Percentiles rank a stretch among this genome's conserved stretches.
These are phyloP conservation scores for Misgurnus anguillicaudatus DNA, from an alignment of 2,113 vertebrate genomes.

Conservation along the genomic window DNA sequence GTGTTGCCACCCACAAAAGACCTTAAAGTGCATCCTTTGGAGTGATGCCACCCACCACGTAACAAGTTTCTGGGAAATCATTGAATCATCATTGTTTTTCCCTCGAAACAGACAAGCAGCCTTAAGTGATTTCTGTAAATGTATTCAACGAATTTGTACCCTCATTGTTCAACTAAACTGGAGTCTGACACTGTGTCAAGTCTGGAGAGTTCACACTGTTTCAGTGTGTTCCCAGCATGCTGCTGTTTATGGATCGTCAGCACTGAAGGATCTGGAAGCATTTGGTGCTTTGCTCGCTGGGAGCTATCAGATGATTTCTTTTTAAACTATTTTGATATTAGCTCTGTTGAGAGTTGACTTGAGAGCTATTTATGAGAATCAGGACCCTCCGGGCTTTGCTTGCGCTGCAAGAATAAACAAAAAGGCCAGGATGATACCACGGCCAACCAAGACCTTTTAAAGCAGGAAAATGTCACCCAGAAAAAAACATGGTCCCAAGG, in stretches of 20 bases:
- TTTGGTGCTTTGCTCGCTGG: constrained; percentile 72
- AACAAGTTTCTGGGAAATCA: constrained; percentile 4
- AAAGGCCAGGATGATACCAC: constrained; percentile 45
- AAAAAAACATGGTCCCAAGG: too few relatives aligned
- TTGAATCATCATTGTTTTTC: background rate
- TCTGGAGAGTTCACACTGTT: constrained; percentile 64
- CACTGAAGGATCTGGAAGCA: constrained; percentile 71
- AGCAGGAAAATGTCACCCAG: constrained; percentile 23
- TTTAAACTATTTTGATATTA: constrained; percentile 78
- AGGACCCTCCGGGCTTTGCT: constrained; percentile 68
- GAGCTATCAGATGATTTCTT: constrained; percentile 74
- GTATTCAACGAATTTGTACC: constrained; percentile 14
- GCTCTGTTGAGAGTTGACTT: constrained; percentile 75
- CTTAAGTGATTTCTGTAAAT: background rate
- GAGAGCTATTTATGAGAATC: constrained; percentile 69
- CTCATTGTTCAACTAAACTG: background rate
- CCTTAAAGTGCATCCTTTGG: constrained; percentile 5
- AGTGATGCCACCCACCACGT: constrained; percentile 11
- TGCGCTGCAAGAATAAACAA: constrained; percentile 73
- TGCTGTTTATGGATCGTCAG: constrained; percentile 72
- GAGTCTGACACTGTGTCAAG: constrained; percentile 26
- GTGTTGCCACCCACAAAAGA: constrained; percentile 9
- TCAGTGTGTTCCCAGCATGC: constrained; percentile 39
- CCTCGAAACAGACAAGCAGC: background rate
- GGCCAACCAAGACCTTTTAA: constrained; percentile 13